Base-by-base conservation (phyloP, 1,140 invertebrate species). In the Uloborus diversus region DNA sequence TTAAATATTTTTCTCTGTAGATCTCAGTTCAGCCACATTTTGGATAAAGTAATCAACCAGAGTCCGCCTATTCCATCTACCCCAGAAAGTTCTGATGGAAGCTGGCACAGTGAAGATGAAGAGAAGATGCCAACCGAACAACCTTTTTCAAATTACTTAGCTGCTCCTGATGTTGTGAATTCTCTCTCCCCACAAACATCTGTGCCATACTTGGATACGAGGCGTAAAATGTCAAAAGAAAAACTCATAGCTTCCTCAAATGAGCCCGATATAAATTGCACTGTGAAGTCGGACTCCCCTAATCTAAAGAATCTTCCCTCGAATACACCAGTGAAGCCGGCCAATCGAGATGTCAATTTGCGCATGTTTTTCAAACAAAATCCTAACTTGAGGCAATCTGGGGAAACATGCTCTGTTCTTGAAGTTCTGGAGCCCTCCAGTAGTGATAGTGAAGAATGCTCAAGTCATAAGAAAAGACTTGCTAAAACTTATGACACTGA, bases 371-470 rank as follows among this genome's bases (percentile, higher is more conserved):
- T 81, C 57, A 71, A 81, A 7, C 64, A 71, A 30, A 81, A 81
- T 70, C 80, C 80, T n/a, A 71, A 81, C 59, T 57, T 81, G 53
- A 68, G 73, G 27, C 73, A 70, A 30, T 53, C 65, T 33, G 47
- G 66, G 23, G 84, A 85, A n/a, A 85, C 85, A 17, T 85, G 85
- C 49, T 86, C 85, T 7, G 85, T 86, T 9, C 78, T 86, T 27
- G 85, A 86, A 80, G 84, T 86, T 14, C 83, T 86, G 37, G 85
- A 86, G 66, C 85, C 85, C 3, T 84, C 85, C 5, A 84, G 82
- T 56, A 79, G 71, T 71, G 83, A 84, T 33, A 69, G 69, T 51
- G 80, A 81, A 78, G 80, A 81, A 30, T 73, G 47, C n/a, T 37
- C 33, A 42, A 28, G 30, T 13, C 28, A 62, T 4, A 70, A 80